Conservation (phyloP, 2,113 vertebrate species). For the Myodes glareolus region DNA sequence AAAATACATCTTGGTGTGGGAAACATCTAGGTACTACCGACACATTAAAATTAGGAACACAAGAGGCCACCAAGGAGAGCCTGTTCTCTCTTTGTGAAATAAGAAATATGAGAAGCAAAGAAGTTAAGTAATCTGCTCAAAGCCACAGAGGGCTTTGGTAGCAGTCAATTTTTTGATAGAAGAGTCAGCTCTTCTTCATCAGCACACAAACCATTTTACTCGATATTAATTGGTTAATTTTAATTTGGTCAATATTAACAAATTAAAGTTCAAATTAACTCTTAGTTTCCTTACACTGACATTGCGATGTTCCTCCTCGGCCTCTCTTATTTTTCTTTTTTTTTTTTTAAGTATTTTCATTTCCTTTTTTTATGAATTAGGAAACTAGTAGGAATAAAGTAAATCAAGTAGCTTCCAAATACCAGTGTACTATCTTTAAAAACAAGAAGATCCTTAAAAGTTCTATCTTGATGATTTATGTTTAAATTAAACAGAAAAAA, state of each 20-base stretch:
- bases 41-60: background rate
- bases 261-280: background rate
- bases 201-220: background rate
- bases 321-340: background rate
- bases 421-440: constrained; percentile 46
- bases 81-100: background rate
- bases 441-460: constrained; percentile 47
- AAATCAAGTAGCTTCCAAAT: constrained; percentile 49
- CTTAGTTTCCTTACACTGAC: background rate
- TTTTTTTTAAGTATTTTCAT: background rate
- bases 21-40: background rate
- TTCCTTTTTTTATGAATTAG: background rate
- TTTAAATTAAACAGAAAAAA: constrained; percentile 71
- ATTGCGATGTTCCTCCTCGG: accelerated
- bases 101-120: background rate
- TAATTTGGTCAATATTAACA: background rate
- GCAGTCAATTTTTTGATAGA: background rate
- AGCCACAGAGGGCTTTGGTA: background rate
- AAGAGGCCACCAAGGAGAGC: background rate
- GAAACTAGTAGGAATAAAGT: background rate
- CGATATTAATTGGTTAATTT: too few species aligned
- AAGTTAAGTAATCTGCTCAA: constrained; percentile 10
- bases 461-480: constrained; percentile 55
- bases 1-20: background rate
- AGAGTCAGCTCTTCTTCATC: background rate